Conservation (phyloP, 2,888 invertebrate species). For the Conchocele bisecta region DNA sequence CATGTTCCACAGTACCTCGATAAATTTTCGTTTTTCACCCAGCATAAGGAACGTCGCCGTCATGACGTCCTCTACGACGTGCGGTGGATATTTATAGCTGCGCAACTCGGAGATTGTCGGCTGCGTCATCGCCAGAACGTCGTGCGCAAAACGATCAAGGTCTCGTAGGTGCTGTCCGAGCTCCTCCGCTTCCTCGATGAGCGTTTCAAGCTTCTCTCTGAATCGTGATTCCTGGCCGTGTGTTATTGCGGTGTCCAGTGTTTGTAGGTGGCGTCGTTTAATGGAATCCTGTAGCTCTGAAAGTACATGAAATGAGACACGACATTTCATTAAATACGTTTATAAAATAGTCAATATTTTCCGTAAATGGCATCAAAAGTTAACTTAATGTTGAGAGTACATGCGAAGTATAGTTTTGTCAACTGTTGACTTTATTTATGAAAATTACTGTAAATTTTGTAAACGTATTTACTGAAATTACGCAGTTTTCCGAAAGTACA, state of each 20-base stretch:
- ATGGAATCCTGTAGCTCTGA: constrained; percentile 59
- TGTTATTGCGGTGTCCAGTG: constrained; percentile 54
- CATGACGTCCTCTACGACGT: constrained; percentile 59
- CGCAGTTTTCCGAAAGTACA: too few species aligned
- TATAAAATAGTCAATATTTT: too few species aligned
- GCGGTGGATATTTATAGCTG: constrained; percentile 57
- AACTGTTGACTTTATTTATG: too few species aligned
- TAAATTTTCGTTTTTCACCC: constrained; percentile 43
- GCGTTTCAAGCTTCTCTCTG: constrained; percentile 41
- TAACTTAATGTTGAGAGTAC: too few species aligned
- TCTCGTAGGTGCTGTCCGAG: constrained; percentile 57
- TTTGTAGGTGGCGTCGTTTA: constrained; percentile 54
- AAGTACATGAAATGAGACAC: background rate
- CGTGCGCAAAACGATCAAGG: constrained; percentile 60
- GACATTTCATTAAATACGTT: too few species aligned
- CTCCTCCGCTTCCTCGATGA: constrained; percentile 61
- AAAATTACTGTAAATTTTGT: too few species aligned
- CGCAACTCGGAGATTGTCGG: constrained; percentile 63
- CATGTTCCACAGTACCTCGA: too few species aligned
- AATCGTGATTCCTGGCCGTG: constrained; percentile 50
- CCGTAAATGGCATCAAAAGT: too few species aligned
- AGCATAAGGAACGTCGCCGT: constrained; percentile 59
- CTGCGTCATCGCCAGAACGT: constrained; percentile 64
- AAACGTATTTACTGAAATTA: too few species aligned
- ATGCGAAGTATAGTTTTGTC: too few species aligned